A percentile compares a stretch with the other conserved stretches of the same genome.
Evolutionary conservation across 2,888 invertebrate species (phyloP).

Genomic region (Nemoura dubitans): DNA sequence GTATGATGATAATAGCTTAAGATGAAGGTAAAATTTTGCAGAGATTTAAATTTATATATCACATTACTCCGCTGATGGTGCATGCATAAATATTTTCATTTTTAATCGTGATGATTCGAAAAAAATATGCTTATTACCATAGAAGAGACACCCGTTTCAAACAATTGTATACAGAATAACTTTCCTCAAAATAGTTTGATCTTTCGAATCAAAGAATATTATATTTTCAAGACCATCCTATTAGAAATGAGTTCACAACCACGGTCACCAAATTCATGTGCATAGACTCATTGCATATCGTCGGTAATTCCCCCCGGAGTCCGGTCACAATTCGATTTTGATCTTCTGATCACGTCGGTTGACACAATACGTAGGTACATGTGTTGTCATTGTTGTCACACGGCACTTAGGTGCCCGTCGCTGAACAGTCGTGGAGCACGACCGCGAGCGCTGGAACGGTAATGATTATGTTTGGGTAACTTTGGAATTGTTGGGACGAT

Average conservation of each 20-base stretch:
- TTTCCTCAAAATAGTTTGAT: too few species aligned
- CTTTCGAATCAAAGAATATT: too few species aligned
- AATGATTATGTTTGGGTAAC: slow-evolving; percentile 2
- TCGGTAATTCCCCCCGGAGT: not conserved
- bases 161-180: too few species aligned
- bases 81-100: too few species aligned
- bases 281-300: not conserved
- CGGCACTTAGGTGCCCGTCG: not conserved
- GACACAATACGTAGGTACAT: not conserved
- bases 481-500: not conserved
- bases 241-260: too few species aligned
- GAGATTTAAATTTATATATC: too few species aligned
- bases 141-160: too few species aligned
- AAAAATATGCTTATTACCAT: too few species aligned
- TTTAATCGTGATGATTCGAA: too few species aligned
- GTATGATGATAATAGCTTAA: not conserved
- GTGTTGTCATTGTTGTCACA: not conserved
- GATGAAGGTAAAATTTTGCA: not conserved
- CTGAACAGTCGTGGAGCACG: not conserved
- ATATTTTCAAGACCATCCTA: too few species aligned
- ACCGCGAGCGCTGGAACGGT: not conserved
- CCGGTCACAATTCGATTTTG: not conserved
- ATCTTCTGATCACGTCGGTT: not conserved
- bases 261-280: too few species aligned
- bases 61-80: too few species aligned